Evolutionary conservation across 1,140 invertebrate genomes (phyloP), one percentile per base, ranked within the genome.

Genomic region (Vanessa atalanta): DNA sequence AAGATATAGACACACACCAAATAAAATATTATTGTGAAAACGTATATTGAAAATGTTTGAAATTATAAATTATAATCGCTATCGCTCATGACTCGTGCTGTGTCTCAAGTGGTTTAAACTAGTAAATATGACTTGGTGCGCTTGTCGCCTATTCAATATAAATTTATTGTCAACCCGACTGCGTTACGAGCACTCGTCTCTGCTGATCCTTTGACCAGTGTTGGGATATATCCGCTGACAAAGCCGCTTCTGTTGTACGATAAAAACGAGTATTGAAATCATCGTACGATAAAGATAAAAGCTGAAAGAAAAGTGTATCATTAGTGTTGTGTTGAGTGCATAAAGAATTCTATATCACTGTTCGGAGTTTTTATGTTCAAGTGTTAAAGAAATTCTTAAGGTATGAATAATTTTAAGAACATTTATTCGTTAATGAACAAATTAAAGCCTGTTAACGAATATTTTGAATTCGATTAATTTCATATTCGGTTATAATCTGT

Each of bases 91-190:
- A 16, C 75, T 77, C 67, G 65, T 26, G 15, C 76, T 79, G 64
- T 75, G 64, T 74, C 72, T 78, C 76, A 69, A 82, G 78, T 83
- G 80, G 80, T 81, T 85, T 76, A 77, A 77, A 83, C 80, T 78
- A 85, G 82, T 88, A 84, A 87, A 83, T 80, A 79, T 82, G 79
- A 79, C 79, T 77, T 70, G 74, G 71, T 75, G 64, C 71, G 69
- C 72, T 70, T 79, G 79, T 74, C 73, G 79, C 76, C 73, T 75
- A 71, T 82, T 83, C 83, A 80, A 84, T 87, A 84, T 83, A 78
- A 83, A 85, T 87, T 86, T 87, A 86, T 89, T 85, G 82, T 83
- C 79, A 79, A 83, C 73, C 65, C 76, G 85, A 43, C 76, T 60
- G 68, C 77, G 79, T 73, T 79, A 79, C 75, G 81, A 66, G 79